These are phyloP conservation scores for Cinclus mexicanus DNA, from an alignment of 2,113 vertebrate genomes.

Conservation along the genomic window DNA sequence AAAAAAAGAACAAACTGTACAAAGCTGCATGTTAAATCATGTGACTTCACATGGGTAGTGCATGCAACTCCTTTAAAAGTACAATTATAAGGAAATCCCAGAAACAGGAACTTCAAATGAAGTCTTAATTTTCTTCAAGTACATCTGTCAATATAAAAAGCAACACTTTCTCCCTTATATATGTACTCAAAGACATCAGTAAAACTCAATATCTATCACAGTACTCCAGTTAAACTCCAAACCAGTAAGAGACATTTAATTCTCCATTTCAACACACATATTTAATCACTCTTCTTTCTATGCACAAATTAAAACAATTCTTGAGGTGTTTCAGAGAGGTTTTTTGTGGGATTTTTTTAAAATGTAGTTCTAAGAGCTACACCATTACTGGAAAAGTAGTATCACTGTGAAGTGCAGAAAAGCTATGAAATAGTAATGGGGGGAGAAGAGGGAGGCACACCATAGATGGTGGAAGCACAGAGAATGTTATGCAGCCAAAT, in stretches of 20 bases:
- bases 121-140: background rate
- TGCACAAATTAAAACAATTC: background rate
- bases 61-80: background rate
- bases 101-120: background rate
- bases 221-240: background rate
- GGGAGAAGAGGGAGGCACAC: rapidly evolving
- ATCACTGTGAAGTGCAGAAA: background rate
- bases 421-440: background rate
- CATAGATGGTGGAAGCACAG: background rate
- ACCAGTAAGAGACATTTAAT: background rate
- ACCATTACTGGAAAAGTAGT: background rate
- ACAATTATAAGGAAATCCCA: background rate
- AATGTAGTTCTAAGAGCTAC: background rate
- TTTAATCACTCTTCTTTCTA: background rate
- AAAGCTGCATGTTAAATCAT: background rate
- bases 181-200: background rate
- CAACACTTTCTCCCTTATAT: background rate
- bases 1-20: background rate
- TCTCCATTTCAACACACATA: background rate
- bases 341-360: background rate
- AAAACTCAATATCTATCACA: background rate
- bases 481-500: background rate
- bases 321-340: background rate
- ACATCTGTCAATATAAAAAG: background rate
- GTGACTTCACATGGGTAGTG: background rate